Evolutionary conservation across 1,140 invertebrate species (phyloP), one percentile per base, ranked within the genome.

Genomic region (Orussus abietinus): DNA sequence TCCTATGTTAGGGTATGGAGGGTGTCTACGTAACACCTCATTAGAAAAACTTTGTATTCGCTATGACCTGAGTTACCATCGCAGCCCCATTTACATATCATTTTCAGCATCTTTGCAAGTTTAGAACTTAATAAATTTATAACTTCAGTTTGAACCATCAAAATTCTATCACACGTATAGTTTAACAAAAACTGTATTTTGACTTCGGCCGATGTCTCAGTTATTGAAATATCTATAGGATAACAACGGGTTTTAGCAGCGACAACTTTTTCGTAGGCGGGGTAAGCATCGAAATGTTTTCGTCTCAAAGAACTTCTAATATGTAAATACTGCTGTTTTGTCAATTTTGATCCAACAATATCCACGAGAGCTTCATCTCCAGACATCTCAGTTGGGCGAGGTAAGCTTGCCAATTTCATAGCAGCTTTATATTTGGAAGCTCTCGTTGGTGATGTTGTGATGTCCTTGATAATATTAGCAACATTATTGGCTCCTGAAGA

Each of bases 21-120:
- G n/a, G n/a, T n/a, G n/a, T n/a, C n/a, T n/a, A n/a, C n/a, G 12
- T n/a, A 10, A n/a, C 2, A n/a, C 25, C 25, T 41, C 14, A 19
- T 31, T 31, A 10, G 2, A 4, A 34, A 55, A 50, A 29, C 40
- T 50, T 32, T 55, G 47, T 47, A 55, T 38, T 30, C 31, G 44
- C 43, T 47, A 10, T 53, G 47, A 3, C 45, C 31, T 2, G 34
- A 55, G 14, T 18, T 48, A 10, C 45, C 49, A 32, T 51, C 51
- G 28, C 44, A 50, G 9, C 41, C 48, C 45, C 49, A 51, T 17
- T 53, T 55, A 22, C 30, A 50, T 20, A 53, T 53, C n/a, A 43
- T 22, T 39, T 10, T 22, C 15, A 52, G 15, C 31, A 37, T 43
- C 10, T 32, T 11, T 15, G 28, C 19, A 10, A 39, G 7, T 12